Percentiles rank a stretch among this genome's conserved stretches.
Conservation (phyloP, 1,140 invertebrate genomes). For the Anoplophora glabripennis region DNA sequence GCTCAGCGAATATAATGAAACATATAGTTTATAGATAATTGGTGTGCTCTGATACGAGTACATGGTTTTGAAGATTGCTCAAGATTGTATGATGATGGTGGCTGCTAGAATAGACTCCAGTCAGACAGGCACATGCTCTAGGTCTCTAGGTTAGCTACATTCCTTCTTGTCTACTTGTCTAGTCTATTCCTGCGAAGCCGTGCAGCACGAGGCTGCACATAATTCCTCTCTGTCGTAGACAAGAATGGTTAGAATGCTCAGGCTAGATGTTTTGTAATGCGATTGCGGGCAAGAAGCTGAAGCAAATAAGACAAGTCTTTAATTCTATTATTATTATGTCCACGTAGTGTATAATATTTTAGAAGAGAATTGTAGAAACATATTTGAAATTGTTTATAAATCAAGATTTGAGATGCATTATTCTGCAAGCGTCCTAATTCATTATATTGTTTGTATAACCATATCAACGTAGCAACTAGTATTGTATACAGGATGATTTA, state of each 20-base stretch:
- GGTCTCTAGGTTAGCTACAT: slow-evolving; percentile 7
- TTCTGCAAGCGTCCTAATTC: no score
- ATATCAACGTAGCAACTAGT: no score
- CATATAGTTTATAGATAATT: not conserved
- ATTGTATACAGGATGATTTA: no score
- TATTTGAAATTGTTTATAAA: no score
- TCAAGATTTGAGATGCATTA: no score
- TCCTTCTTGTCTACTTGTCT: slow-evolving; percentile 1
- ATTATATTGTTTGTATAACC: no score
- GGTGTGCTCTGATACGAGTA: not conserved
- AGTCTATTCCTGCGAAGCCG: not conserved
- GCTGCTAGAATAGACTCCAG: not conserved
- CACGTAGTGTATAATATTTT: not conserved
- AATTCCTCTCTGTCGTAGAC: not conserved
- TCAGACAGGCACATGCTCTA: not conserved
- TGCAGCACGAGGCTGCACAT: not conserved
- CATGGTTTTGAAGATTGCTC: no score
- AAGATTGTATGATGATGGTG: slow-evolving; percentile 1
- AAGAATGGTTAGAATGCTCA: not conserved
- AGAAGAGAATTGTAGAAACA: no score
- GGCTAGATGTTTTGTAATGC: not conserved
- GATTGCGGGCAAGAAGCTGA: not conserved
- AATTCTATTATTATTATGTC: not conserved
- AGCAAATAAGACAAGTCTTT: not conserved
- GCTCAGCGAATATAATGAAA: not conserved